Percentiles rank a stretch among this genome's conserved stretches.
Conservation (phyloP, 1,140 invertebrate species). For the Mycetomoellerius zeteki region DNA sequence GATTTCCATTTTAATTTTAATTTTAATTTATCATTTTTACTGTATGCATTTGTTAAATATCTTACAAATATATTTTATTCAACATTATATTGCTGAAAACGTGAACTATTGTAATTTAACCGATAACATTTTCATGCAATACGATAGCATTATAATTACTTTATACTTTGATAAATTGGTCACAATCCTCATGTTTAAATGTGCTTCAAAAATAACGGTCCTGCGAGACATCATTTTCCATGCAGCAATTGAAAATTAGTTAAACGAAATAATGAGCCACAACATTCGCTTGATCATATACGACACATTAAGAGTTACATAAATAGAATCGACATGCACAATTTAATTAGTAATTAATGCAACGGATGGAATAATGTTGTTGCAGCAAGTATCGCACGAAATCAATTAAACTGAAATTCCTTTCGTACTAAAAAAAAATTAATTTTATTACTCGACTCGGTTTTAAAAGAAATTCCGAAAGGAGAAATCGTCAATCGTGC, state of each 20-base stretch:
- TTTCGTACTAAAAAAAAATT: constrained; percentile 19
- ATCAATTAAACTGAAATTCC: constrained; percentile 19
- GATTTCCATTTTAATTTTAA: neutral
- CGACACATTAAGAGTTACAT: neutral
- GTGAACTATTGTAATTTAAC: neutral
- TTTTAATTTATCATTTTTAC: neutral
- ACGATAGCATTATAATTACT: neutral
- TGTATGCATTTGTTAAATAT: neutral
- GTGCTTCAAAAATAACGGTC: neutral
- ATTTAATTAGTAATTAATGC: constrained; percentile 57
- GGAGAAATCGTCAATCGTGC: neutral
- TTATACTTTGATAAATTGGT: constrained; percentile 17
- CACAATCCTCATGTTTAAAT: neutral
- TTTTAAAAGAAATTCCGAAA: neutral
- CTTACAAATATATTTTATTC: neutral
- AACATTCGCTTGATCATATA: neutral
- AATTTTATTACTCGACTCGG: neutral
- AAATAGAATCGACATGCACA: constrained; percentile 5
- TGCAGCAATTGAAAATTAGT: constrained; percentile 36
- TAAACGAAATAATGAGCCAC: constrained; percentile 33
- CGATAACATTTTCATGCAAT: neutral
- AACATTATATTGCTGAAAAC: neutral
- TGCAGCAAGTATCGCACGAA: constrained; percentile 40
- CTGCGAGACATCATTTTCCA: neutral
- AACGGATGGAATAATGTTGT: constrained; percentile 29